Conservation (phyloP, 2,888 invertebrate genomes). For the Phyllotreta cruciferae region DNA sequence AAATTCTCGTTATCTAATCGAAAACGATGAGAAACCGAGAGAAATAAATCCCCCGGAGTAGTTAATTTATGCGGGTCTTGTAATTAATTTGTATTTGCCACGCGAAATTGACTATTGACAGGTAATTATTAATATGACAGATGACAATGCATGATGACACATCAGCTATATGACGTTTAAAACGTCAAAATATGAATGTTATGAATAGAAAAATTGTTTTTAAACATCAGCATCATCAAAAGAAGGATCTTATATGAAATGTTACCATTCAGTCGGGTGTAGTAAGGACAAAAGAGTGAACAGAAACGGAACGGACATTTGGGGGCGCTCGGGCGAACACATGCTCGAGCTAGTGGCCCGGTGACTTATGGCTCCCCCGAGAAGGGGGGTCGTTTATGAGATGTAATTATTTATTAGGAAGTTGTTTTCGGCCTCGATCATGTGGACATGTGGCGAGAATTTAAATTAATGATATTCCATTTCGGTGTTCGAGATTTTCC, state of each 20-base stretch:
- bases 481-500: neutral
- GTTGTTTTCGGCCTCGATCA: constrained; percentile 24
- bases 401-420: constrained; percentile 35
- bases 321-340: constrained; percentile 11
- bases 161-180: too few relatives aligned
- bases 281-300: constrained; percentile 14
- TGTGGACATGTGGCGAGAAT: neutral
- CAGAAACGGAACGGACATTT: constrained; percentile 9
- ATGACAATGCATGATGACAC: too few relatives aligned
- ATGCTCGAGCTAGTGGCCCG: constrained; percentile 1
- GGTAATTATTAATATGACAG: too few relatives aligned
- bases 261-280: constrained; percentile 33
- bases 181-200: too few relatives aligned
- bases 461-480: too few relatives aligned
- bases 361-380: constrained; percentile 27
- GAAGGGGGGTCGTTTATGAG: constrained; percentile 26
- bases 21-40: constrained; percentile 7
- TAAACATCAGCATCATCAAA: constrained; percentile 35
- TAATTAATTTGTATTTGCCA: too few relatives aligned
- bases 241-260: constrained; percentile 38
- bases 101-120: too few relatives aligned
- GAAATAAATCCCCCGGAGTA: too few relatives aligned
- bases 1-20: constrained; percentile 35
- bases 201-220: constrained; percentile 32
- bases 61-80: too few relatives aligned